These are phyloP conservation scores for Percina caprodes DNA, from an alignment of 2,113 vertebrate genomes.

Conservation along the genomic window DNA sequence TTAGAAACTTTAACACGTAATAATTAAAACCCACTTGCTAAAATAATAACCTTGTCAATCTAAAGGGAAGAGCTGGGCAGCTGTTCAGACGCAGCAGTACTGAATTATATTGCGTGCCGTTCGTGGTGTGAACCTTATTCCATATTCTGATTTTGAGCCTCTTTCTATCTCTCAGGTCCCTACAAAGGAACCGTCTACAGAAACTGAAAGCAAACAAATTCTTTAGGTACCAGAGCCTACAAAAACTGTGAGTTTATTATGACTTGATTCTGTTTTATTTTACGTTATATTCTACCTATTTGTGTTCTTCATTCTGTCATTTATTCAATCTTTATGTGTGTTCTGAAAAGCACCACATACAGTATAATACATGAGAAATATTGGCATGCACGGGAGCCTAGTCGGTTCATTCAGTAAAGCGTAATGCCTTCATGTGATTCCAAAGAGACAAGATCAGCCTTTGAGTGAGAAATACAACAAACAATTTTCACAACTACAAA, in stretches of 20 bases:
- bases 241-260: slow-evolving; percentile 89
- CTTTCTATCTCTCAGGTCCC: slow-evolving; percentile 84
- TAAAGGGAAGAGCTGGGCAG: neutral
- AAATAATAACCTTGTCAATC: neutral
- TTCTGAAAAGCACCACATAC: neutral
- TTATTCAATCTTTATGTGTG: neutral
- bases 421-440: neutral
- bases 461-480: slow-evolving; percentile 20
- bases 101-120: neutral
- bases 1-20: neutral
- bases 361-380: neutral
- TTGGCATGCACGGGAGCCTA: neutral
- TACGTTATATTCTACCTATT: neutral
- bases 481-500: slow-evolving; percentile 1
- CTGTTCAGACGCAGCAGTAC: neutral
- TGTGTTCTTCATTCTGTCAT: neutral
- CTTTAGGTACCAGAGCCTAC: slow-evolving; percentile 88
- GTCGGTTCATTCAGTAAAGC: neutral
- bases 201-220: slow-evolving; percentile 89
- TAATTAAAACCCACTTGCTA: neutral
- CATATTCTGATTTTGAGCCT: neutral
- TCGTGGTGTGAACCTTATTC: neutral
- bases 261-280: too few species aligned
- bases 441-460: neutral
- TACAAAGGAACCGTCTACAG: slow-evolving; percentile 88